Conservation (phyloP, 2,113 vertebrate species). For the Hylia prasina region DNA sequence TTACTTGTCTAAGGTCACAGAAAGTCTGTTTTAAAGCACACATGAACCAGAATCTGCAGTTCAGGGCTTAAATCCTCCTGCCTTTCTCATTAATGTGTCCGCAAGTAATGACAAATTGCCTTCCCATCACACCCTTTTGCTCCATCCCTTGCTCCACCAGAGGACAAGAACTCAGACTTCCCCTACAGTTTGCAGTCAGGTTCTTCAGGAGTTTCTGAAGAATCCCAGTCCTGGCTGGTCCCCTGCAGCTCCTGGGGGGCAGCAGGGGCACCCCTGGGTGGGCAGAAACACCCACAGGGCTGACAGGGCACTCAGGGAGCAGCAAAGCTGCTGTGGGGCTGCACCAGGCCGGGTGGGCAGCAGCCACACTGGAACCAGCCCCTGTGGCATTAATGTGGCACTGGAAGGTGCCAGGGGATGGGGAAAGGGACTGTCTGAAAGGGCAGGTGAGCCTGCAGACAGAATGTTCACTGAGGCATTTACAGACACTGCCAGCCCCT, state of each 20-base stretch:
- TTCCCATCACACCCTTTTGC: neutral
- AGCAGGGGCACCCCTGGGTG: neutral
- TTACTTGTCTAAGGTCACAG: neutral
- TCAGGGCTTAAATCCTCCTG: neutral
- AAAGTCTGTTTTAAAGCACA: neutral
- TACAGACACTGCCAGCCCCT: neutral
- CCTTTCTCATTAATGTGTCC: neutral
- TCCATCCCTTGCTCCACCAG: neutral
- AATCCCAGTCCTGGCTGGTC: neutral
- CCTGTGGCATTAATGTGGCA: neutral
- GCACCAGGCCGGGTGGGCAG: neutral
- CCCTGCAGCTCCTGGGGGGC: neutral
- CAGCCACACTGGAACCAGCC: neutral
- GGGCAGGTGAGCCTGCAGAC: neutral
- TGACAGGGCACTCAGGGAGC: neutral
- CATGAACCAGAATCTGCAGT: neutral
- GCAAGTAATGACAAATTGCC: neutral
- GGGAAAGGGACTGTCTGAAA: neutral
- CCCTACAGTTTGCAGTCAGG: neutral
- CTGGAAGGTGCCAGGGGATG: neutral
- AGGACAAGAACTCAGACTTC: neutral
- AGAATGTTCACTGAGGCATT: neutral
- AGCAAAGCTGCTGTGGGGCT: neutral
- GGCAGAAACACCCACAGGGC: neutral
- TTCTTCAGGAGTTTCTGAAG: neutral